These are phyloP conservation scores for Ectobius pallidus DNA, from an alignment of 2,888 invertebrate genomes.

Conservation along the genomic window DNA sequence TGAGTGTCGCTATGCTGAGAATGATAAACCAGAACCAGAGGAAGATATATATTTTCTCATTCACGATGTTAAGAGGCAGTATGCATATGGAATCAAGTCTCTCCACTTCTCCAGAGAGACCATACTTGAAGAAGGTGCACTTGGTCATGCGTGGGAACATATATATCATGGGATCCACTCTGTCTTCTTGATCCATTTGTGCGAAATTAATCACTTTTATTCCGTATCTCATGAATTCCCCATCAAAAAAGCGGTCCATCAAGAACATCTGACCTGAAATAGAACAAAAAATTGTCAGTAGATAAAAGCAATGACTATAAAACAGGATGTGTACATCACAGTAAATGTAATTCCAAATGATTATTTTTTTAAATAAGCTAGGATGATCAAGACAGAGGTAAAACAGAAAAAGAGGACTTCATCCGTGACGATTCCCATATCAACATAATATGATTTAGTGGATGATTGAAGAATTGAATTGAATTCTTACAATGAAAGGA, in stretches of 20 bases:
- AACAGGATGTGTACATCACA: too few species aligned
- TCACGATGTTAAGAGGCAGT: conserved; percentile 90
- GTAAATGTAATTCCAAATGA: too few species aligned
- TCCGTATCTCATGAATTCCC: conserved; percentile 91
- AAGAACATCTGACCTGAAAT: conserved; percentile 91
- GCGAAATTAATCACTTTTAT: conserved; percentile 88
- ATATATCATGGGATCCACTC: conserved; percentile 91
- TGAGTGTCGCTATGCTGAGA: conserved; percentile 78
- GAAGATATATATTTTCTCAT: conserved; percentile 94
- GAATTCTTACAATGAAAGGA: too few species aligned
- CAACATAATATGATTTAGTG: too few species aligned
- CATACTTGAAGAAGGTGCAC: conserved; percentile 93
- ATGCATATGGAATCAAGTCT: conserved; percentile 84
- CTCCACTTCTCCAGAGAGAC: conserved; percentile 83
- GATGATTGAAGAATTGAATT: too few species aligned
- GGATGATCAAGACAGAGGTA: too few species aligned
- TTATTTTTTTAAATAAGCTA: too few species aligned
- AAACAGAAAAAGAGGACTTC: too few species aligned
- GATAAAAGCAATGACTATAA: too few species aligned
- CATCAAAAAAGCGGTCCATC: conserved; percentile 94
- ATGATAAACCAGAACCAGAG: conserved; percentile 97
- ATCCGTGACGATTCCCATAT: too few species aligned
- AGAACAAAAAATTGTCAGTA: conserved; percentile 30
- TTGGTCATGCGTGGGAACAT: conserved; percentile 95
- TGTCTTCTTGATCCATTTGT: conserved; percentile 91